phyloP scores from a whole-genome alignment of 2,113 vertebrate species.

The Sciurus niger region DNA sequence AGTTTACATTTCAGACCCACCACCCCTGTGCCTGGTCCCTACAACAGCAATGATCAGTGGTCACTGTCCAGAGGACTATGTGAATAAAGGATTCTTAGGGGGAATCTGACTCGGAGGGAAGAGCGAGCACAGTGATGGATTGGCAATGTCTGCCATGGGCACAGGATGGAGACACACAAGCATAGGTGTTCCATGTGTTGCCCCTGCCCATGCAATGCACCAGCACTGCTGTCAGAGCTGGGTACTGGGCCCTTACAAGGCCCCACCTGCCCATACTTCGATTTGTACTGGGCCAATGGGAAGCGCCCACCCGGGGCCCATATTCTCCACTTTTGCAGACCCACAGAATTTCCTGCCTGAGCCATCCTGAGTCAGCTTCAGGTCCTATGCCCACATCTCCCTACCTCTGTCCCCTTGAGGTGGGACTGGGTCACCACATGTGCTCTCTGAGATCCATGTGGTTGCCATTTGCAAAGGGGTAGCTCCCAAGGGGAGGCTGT shows the following conservation, averaged over 20 bases:
- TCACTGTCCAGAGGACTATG: not conserved
- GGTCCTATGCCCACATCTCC: not conserved
- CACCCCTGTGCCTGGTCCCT: not conserved
- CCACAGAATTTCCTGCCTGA: not conserved
- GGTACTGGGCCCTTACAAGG: not conserved
- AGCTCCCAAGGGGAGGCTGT: not conserved
- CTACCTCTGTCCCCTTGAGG: not conserved
- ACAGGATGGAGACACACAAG: accelerated
- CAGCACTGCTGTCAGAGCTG: accelerated
- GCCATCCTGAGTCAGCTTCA: not conserved
- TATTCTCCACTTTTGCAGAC: accelerated
- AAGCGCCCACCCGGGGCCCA: not conserved
- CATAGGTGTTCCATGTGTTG: not conserved
- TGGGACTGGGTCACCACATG: not conserved
- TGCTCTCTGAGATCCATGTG: not conserved
- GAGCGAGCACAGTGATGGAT: not conserved
- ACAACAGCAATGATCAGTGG: too few species aligned
- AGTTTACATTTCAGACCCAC: not conserved
- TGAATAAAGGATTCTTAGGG: not conserved
- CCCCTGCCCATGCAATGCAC: not conserved
- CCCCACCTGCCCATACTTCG: not conserved
- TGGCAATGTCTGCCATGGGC: not conserved
- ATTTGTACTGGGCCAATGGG: not conserved
- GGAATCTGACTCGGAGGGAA: not conserved
- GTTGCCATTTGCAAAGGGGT: not conserved